Evolutionary conservation across 1,140 invertebrate genomes (phyloP).

Genomic region (Psilanteris sp.): DNA sequence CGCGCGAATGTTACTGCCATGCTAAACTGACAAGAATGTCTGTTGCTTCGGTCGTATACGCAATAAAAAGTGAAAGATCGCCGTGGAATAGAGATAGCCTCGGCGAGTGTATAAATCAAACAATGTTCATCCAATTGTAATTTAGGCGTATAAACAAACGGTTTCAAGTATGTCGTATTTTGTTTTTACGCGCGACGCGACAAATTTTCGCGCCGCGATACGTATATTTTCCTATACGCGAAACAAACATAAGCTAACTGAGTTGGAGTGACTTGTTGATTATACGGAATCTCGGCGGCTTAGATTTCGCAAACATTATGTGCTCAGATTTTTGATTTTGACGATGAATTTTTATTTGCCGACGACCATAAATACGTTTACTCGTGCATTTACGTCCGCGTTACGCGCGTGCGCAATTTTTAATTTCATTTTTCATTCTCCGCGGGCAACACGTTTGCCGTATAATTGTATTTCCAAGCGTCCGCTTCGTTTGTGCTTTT

Average conservation of each 20-base stretch:
- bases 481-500: too few relatives aligned
- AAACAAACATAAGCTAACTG: too few relatives aligned
- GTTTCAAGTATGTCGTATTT: conserved; percentile 28
- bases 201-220: conserved; percentile 14
- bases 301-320: too few relatives aligned
- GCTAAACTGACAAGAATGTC: conserved; percentile 61
- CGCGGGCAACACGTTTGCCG: too few relatives aligned
- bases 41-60: conserved; percentile 49
- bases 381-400: too few relatives aligned
- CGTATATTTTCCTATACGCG: conserved; percentile 3
- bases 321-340: too few relatives aligned
- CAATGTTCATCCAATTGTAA: conserved; percentile 29
- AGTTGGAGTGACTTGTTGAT: conserved; percentile 21
- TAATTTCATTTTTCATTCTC: too few relatives aligned
- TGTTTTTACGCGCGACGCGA: conserved; percentile 30
- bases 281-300: background rate
- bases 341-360: too few relatives aligned
- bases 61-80: conserved; percentile 57
- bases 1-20: conserved; percentile 50
- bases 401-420: too few relatives aligned
- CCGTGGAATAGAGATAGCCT: conserved; percentile 44
- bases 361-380: too few relatives aligned
- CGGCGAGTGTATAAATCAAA: conserved; percentile 40
- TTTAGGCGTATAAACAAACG: conserved; percentile 44
- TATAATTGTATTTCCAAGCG: too few relatives aligned